phyloP scores from a whole-genome alignment of 1,140 invertebrate genomes.

The Drosophila setifemur region DNA sequence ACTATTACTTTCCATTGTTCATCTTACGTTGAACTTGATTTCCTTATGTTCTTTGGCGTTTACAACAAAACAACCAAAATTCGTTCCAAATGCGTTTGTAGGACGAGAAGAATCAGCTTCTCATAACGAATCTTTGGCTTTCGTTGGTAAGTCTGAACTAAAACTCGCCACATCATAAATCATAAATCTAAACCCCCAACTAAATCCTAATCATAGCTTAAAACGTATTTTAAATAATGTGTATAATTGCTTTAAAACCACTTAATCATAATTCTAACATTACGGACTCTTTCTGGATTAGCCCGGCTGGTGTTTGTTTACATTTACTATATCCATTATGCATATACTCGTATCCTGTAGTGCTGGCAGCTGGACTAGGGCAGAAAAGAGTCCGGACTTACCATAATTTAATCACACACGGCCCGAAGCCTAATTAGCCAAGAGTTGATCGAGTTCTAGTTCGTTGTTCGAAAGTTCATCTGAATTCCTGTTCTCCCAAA shows the following conservation, averaged over 20 bases:
- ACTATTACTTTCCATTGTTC: constrained; percentile 40
- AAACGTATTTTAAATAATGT: constrained; percentile 65
- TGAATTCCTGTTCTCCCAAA: background rate
- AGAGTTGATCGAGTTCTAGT: constrained; percentile 38
- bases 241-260: constrained; percentile 62
- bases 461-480: constrained; percentile 11
- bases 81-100: constrained; percentile 83
- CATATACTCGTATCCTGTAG: background rate
- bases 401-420: constrained; percentile 69
- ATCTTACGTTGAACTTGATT: constrained; percentile 34
- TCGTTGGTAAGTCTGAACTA: constrained; percentile 91
- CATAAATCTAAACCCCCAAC: constrained; percentile 34
- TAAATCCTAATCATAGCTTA: constrained; percentile 42
- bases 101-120: constrained; percentile 93
- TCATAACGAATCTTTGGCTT: constrained; percentile 93
- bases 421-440: constrained; percentile 26
- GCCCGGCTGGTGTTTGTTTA: background rate
- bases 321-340: background rate
- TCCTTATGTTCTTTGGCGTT: constrained; percentile 46
- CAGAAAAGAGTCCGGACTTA: constrained; percentile 43
- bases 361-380: constrained; percentile 2
- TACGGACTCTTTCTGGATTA: constrained; percentile 13
- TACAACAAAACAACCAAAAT: constrained; percentile 55
- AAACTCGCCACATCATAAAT: constrained; percentile 60
- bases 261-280: constrained; percentile 37